These are phyloP conservation scores for Gadopsis bispinosus DNA, from an alignment of 2,797 vertebrate genomes.

Conservation along the genomic window DNA sequence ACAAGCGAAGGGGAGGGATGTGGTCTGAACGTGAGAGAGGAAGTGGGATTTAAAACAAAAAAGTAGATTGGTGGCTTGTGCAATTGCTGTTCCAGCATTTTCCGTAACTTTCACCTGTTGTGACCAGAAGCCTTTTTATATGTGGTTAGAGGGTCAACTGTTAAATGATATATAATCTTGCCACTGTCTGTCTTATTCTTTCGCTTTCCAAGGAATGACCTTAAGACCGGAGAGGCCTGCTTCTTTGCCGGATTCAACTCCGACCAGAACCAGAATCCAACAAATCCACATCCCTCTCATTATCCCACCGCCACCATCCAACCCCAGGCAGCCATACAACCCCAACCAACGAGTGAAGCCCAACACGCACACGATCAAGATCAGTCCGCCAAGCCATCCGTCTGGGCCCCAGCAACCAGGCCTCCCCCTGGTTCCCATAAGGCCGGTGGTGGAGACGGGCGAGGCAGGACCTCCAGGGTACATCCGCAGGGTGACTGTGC, in stretches of 20 bases:
- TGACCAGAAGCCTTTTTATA: not conserved
- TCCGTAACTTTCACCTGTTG: conserved; percentile 10
- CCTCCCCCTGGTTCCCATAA: conserved; percentile 44
- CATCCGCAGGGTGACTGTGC: conserved; percentile 74
- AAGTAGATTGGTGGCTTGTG: conserved; percentile 9
- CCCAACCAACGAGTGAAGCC: conserved; percentile 64
- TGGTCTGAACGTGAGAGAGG: conserved; percentile 30
- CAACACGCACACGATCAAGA: conserved; percentile 59
- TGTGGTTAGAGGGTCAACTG: not conserved
- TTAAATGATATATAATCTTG: conserved; percentile 4
- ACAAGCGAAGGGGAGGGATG: conserved; percentile 25
- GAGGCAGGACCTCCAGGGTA: conserved; percentile 94
- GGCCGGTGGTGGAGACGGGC: conserved; percentile 88
- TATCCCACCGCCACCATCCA: conserved; percentile 61
- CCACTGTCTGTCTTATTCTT: conserved; percentile 28
- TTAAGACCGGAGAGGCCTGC: conserved; percentile 69
- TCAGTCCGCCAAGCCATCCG: conserved; percentile 56
- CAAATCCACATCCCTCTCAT: conserved; percentile 83
- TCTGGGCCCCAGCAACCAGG: conserved; percentile 71
- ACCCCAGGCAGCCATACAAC: conserved; percentile 57
- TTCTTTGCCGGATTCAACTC: conserved; percentile 63
- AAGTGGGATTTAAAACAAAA: conserved; percentile 38
- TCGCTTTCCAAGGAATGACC: conserved; percentile 61
- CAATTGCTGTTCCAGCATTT: not conserved
- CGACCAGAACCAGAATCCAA: conserved; percentile 66